phyloP scores from a whole-genome alignment of 2,888 invertebrate genomes.

The Mesorhabditis spiculigera region DNA sequence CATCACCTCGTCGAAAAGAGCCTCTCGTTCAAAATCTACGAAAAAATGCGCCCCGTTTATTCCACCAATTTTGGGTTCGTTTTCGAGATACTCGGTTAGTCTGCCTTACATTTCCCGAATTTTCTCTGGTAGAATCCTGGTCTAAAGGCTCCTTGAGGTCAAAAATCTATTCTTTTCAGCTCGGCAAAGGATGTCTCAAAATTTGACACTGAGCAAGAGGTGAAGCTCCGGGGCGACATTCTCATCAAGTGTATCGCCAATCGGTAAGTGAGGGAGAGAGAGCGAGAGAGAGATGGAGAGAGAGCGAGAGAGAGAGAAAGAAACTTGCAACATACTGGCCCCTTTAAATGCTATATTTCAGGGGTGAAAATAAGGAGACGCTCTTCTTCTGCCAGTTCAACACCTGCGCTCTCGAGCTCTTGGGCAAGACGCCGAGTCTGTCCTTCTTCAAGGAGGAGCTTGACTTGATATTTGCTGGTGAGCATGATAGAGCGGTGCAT shows the following conservation, averaged over 20 bases:
- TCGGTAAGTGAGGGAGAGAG: constrained; percentile 8
- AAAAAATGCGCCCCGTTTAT: constrained; percentile 82
- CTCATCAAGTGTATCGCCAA: constrained; percentile 73
- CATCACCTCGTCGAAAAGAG: constrained; percentile 57
- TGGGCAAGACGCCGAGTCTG: constrained; percentile 66
- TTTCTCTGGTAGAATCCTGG: too few species aligned
- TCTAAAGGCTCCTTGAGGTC: too few species aligned
- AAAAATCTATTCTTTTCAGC: constrained; percentile 17
- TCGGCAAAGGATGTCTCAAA: constrained; percentile 25
- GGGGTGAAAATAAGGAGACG: background rate
- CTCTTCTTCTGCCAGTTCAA: constrained; percentile 88
- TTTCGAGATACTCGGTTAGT: background rate
- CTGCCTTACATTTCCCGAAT: too few species aligned
- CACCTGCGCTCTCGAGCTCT: constrained; percentile 76
- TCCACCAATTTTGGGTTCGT: constrained; percentile 69
- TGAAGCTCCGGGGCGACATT: constrained; percentile 81
- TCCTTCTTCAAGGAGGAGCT: constrained; percentile 81
- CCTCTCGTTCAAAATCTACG: constrained; percentile 72
- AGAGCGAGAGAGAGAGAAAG: background rate
- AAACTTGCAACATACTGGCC: background rate
- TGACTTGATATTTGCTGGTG: constrained; percentile 68
- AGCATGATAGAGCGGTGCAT: background rate
- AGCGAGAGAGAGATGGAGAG: background rate
- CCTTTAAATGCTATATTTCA: background rate
- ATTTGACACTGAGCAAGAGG: constrained; percentile 50